Conservation (phyloP, 2,113 vertebrate species). For the Nothobranchius furzeri region DNA sequence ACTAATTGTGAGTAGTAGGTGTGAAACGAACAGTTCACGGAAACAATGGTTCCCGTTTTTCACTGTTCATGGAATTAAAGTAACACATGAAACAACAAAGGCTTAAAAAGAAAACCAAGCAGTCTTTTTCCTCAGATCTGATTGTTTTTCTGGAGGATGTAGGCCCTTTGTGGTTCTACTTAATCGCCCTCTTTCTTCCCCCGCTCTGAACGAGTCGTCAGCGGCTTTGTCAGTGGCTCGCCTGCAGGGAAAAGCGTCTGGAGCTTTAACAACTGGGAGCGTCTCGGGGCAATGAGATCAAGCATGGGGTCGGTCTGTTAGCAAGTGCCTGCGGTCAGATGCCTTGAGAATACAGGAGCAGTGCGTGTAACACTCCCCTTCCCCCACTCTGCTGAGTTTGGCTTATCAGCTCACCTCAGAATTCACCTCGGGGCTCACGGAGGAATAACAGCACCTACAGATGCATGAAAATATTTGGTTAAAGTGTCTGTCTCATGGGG, state of each 20-base stretch:
- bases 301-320: constrained; percentile 54
- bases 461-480: background rate
- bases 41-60: constrained; percentile 32
- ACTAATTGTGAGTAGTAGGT: constrained; percentile 38
- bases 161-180: background rate
- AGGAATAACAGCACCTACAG: background rate
- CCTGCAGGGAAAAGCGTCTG: constrained; percentile 34
- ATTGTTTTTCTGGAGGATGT: constrained; percentile 6
- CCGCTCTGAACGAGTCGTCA: constrained; percentile 23
- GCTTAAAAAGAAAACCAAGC: constrained; percentile 10
- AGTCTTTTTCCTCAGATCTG: background rate
- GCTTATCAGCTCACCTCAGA: constrained; percentile 11
- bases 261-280: constrained; percentile 23
- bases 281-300: constrained; percentile 34
- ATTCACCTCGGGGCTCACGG: background rate
- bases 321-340: constrained; percentile 33
- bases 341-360: constrained; percentile 37
- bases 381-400: background rate
- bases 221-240: constrained; percentile 25
- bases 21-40: constrained; percentile 35
- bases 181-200: background rate
- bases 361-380: constrained; percentile 14
- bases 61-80: background rate
- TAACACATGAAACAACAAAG: constrained; percentile 18
- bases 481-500: background rate